Conservation (phyloP, 2,888 invertebrate genomes). For the Diadegma fenestrale region DNA sequence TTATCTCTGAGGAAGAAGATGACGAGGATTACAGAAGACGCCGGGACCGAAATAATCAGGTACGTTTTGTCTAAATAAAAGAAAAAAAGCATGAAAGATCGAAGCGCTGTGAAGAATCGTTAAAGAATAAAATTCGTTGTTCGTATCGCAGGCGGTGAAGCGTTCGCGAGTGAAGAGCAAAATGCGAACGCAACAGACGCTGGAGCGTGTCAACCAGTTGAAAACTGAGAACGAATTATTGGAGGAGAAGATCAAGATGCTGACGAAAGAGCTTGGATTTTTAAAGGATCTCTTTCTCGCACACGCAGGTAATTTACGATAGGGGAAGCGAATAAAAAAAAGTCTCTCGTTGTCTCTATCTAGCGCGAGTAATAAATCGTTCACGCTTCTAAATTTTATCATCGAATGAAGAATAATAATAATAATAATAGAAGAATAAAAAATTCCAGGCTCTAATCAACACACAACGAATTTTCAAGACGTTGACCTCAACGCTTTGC, state of each 20-base stretch:
- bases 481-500: conserved; percentile 81
- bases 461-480: conserved; percentile 80
- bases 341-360: background rate
- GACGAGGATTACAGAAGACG: conserved; percentile 91
- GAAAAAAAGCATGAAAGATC: background rate
- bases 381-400: conserved; percentile 11
- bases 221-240: conserved; percentile 92
- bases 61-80: conserved; percentile 75
- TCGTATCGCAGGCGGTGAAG: conserved; percentile 90
- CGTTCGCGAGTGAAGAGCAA: conserved; percentile 92
- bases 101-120: background rate
- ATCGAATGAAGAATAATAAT: conserved; percentile 4
- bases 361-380: conserved; percentile 1
- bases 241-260: conserved; percentile 92
- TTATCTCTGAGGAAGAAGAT: conserved; percentile 87
- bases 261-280: conserved; percentile 93
- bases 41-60: conserved; percentile 92
- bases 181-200: conserved; percentile 91
- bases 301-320: conserved; percentile 88
- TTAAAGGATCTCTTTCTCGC: conserved; percentile 93
- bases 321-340: background rate
- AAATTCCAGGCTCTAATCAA: conserved; percentile 78
- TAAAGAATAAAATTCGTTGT: background rate
- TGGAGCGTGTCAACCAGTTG: conserved; percentile 90
- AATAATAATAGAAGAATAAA: conserved; percentile 1